These are phyloP conservation scores for Zonitis immaculata DNA, from an alignment of 2,888 invertebrate genomes.

Conservation along the genomic window DNA sequence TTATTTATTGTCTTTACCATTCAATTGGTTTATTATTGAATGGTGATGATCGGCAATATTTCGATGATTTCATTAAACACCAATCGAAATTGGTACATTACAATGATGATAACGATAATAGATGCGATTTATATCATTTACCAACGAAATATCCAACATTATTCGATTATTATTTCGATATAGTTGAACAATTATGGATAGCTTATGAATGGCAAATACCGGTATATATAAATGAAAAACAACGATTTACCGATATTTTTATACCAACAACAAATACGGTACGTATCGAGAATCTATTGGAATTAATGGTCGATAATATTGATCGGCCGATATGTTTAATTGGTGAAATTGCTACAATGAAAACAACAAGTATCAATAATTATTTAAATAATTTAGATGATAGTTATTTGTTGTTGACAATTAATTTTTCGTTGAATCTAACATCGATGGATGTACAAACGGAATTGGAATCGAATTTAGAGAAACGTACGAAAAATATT, in stretches of 20 bases:
- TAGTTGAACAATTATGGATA: conserved; percentile 65
- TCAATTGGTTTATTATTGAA: conserved; percentile 78
- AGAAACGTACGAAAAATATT: conserved; percentile 84
- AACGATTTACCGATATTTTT: conserved; percentile 75
- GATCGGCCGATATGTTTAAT: conserved; percentile 74
- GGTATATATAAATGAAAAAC: conserved; percentile 65
- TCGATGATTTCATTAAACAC: conserved; percentile 73
- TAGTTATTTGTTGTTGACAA: conserved; percentile 70
- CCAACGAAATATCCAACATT: conserved; percentile 67
- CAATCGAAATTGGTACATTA: conserved; percentile 59
- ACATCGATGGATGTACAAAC: conserved; percentile 87
- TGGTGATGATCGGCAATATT: conserved; percentile 62
- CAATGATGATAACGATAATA: conserved; percentile 61
- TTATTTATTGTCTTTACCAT: conserved; percentile 72
- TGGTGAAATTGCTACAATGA: conserved; percentile 90
- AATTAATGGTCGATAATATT: conserved; percentile 72
- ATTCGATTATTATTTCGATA: conserved; percentile 78
- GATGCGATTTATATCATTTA: conserved; percentile 66
- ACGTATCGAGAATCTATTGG: conserved; percentile 71
- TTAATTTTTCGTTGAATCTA: conserved; percentile 90
- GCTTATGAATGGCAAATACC: conserved; percentile 83
- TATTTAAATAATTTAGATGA: conserved; percentile 71
- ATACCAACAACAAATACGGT: conserved; percentile 89
- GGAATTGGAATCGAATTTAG: conserved; percentile 80
- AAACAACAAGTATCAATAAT: conserved; percentile 82